Percentiles rank a stretch among this genome's conserved stretches.
These are phyloP conservation scores for Natator depressus DNA, from an alignment of 2,113 vertebrate genomes.

Conservation along the genomic window DNA sequence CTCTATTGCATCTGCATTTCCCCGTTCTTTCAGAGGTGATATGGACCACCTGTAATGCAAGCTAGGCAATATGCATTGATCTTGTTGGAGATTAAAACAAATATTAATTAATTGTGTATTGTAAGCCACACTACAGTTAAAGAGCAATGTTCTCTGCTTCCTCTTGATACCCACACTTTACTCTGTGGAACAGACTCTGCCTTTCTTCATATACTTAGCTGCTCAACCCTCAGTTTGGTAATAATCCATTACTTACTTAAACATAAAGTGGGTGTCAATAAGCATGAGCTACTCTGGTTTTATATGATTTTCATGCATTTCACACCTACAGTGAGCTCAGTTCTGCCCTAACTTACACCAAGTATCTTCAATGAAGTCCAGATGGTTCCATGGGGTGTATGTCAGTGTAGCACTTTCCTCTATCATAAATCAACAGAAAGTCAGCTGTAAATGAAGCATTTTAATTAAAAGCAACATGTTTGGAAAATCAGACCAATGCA, in stretches of 20 bases:
- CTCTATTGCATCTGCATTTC: background rate
- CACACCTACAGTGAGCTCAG: background rate
- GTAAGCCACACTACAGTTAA: background rate
- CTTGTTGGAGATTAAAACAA: conserved; percentile 4
- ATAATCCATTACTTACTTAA: background rate
- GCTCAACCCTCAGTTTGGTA: fast-evolving
- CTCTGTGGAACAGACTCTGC: fast-evolving
- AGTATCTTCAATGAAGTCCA: background rate
- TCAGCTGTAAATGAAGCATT: background rate
- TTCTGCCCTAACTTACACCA: background rate
- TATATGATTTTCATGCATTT: background rate
- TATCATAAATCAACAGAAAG: background rate
- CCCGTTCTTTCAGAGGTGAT: conserved; percentile 1
- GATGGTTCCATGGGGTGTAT: background rate
- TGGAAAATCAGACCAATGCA: conserved; percentile 22
- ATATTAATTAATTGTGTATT: conserved; percentile 9
- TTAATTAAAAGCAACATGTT: conserved; percentile 39
- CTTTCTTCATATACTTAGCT: background rate
- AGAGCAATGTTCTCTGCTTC: background rate
- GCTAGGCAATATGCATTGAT: background rate
- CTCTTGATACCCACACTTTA: fast-evolving
- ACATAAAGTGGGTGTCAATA: background rate
- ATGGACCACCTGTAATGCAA: background rate
- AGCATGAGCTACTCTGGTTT: background rate
- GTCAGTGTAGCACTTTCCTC: background rate